These are phyloP conservation scores for Agonopterix subpropinquella DNA, from an alignment of 2,888 invertebrate species.

Conservation along the genomic window DNA sequence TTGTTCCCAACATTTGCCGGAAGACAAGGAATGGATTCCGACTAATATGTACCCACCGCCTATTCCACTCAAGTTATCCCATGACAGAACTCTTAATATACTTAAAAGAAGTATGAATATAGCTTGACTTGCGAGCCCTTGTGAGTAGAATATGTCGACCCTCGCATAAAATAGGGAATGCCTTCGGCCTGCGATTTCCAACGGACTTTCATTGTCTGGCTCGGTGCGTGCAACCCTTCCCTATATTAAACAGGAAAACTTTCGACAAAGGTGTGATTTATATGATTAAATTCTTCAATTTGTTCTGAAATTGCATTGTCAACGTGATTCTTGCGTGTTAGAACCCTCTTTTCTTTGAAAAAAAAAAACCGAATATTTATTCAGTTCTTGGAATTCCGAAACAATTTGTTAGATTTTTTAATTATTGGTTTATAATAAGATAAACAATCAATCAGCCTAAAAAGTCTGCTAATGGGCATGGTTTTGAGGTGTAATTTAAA, in stretches of 20 bases:
- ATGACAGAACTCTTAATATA: too few relatives aligned
- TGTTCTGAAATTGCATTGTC: neutral
- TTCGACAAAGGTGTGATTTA: conserved; percentile 45
- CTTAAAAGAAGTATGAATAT: too few relatives aligned
- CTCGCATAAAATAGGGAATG: conserved; percentile 63
- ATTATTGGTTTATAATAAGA: too few relatives aligned
- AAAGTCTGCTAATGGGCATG: too few relatives aligned
- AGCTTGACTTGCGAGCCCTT: neutral
- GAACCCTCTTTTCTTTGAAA: too few relatives aligned
- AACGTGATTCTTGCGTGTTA: neutral
- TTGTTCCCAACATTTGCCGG: conserved; percentile 60
- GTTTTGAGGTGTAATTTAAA: too few relatives aligned
- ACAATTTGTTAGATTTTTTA: too few relatives aligned
- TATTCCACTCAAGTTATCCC: too few relatives aligned
- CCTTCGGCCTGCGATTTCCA: conserved; percentile 59
- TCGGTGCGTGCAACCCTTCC: conserved; percentile 60
- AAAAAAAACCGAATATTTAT: too few relatives aligned
- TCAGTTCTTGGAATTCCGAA: too few relatives aligned
- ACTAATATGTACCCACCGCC: conserved; percentile 56
- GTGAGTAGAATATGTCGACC: conserved; percentile 23
- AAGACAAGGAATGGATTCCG: conserved; percentile 62
- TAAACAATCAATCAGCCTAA: too few relatives aligned
- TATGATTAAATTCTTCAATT: conserved; percentile 10
- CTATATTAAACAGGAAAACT: conserved; percentile 44
- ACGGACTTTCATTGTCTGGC: conserved; percentile 56